Base-by-base conservation (phyloP, 2,888 invertebrate genomes). In the Cataglyphis altisquamis region DNA sequence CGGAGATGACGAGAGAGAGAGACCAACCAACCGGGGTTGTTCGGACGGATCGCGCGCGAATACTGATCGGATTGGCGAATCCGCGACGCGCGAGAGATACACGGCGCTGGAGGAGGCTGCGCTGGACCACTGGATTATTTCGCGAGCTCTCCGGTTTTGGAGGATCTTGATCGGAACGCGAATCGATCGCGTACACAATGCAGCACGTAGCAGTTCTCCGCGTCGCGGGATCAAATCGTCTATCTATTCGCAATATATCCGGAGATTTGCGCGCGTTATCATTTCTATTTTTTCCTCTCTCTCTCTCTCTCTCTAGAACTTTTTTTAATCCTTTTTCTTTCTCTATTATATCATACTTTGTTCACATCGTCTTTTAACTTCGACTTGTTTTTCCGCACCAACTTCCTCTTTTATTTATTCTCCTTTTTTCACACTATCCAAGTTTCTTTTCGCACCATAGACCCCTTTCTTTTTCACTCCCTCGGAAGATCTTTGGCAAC, bases 81-180 rank as follows among this genome's bases (percentile, higher is more conserved):
- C 18, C 45, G 32, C 60, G 72, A 60, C 57, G 32, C 63, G 45
- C 41, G 29, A 41, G 32, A 45, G 32, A 48, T 45, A 21, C 45
- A 41, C 75, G 63, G 41, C 62, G 64, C 36, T 36, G 36, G 25
- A 66, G n/a, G 21, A 68, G 60, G 29, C 72, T 45, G 72, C 72
- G 45, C 72, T 70, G 78, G 60, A 78, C 57, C 77, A 25, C 18
- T 64, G 10, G 25, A 73, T 12, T 25, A 62, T 63, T 9, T 48
- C 48, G 32, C 6, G 15, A 32, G 21, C 8, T 52, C 52, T 36
- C 9, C 21, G 10, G 39, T 9, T 8, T 15, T 15, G 25, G 3
- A n/a, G 25, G 15, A 15, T 15, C 32, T 32, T 32, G 36, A 48
- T 18, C 45, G 15, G 15, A 3, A 21, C 18, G 0, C 12, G 12